Percentiles rank a stretch among this genome's conserved stretches.
These are phyloP conservation scores for Volucella zonaria DNA, from an alignment of 2,888 invertebrate species.

Conservation along the genomic window DNA sequence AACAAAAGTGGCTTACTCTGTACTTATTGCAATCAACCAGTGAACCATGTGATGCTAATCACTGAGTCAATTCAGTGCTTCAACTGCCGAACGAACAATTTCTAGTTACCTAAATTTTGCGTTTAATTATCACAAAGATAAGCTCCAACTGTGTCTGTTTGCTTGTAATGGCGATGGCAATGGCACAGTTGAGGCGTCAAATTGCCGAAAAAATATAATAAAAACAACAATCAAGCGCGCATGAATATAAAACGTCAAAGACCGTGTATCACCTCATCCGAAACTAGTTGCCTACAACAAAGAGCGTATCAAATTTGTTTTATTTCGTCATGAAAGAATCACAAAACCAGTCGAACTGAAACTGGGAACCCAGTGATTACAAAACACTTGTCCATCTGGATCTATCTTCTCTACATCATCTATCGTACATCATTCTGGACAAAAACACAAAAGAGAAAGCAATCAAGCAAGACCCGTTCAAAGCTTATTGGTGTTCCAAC, in stretches of 20 bases:
- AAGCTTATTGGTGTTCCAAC: background rate
- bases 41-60: too few species aligned
- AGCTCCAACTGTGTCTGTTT: too few species aligned
- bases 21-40: too few species aligned
- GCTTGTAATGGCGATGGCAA: too few species aligned
- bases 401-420: background rate
- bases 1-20: too few species aligned
- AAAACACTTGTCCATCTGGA: background rate
- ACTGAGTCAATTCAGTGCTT: too few species aligned
- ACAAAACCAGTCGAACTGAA: background rate
- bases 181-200: too few species aligned
- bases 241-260: background rate
- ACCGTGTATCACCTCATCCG: background rate
- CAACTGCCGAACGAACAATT: too few species aligned
- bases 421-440: background rate
- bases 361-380: slow-evolving; percentile 14
- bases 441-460: slow-evolving; percentile 47
- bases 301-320: background rate
- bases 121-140: too few species aligned
- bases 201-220: background rate
- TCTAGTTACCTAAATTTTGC: too few species aligned
- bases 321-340: slow-evolving; percentile 2
- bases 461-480: slow-evolving; percentile 18
- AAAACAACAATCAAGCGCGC: background rate
- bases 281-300: background rate